A percentile compares a stretch with the other conserved stretches of the same genome.
These are phyloP conservation scores for Willowsia nigromaculata DNA, from an alignment of 2,888 invertebrate species.

Conservation along the genomic window DNA sequence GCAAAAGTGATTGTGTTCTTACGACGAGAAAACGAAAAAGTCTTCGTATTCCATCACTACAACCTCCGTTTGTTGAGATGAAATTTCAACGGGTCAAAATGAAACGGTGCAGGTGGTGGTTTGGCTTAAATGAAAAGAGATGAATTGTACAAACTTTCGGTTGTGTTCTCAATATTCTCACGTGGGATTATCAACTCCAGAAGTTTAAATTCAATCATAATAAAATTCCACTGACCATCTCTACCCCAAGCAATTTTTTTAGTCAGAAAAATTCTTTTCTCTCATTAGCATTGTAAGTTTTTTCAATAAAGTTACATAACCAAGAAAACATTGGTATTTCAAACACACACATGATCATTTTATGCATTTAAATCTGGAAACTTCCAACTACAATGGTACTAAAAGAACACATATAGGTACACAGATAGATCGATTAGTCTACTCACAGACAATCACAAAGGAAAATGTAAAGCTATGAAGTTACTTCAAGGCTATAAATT, in stretches of 20 bases:
- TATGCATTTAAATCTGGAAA: too few species aligned
- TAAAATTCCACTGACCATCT: conserved; percentile 34
- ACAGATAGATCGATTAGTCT: too few species aligned
- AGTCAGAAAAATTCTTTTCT: too few species aligned
- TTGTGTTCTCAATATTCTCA: neutral
- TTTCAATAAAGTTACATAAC: too few species aligned
- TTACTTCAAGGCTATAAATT: conserved; percentile 63
- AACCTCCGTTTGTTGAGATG: too few species aligned
- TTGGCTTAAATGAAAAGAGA: neutral
- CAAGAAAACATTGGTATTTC: too few species aligned
- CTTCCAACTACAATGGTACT: too few species aligned
- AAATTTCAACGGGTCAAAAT: neutral
- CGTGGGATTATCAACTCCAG: too few species aligned
- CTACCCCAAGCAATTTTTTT: neutral
- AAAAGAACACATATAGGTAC: too few species aligned
- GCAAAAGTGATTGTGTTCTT: conserved; percentile 15
- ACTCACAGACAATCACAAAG: neutral
- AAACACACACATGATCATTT: too few species aligned
- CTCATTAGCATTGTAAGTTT: too few species aligned
- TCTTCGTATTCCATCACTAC: neutral
- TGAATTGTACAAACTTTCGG: neutral
- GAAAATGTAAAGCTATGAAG: conserved; percentile 9
- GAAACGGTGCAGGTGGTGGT: neutral
- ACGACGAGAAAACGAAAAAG: conserved; percentile 27
- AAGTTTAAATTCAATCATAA: conserved; percentile 42